These are phyloP conservation scores for Axis porcinus DNA, from an alignment of 2,113 vertebrate genomes.

Conservation along the genomic window DNA sequence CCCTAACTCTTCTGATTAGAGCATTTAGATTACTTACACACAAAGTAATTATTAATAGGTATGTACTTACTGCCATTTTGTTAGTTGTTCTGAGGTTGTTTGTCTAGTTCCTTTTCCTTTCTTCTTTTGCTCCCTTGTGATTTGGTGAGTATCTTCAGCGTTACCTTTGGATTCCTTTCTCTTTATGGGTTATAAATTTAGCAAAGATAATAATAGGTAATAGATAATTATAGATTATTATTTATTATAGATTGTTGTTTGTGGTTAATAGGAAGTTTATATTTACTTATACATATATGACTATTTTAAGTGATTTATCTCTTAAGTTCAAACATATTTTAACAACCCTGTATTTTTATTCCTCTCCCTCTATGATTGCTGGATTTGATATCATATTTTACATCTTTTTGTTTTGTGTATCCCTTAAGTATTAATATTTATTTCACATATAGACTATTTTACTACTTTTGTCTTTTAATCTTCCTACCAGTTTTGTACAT, in stretches of 20 bases:
- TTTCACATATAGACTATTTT: neutral
- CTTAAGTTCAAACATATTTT: neutral
- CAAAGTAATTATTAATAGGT: neutral
- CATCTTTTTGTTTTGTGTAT: neutral
- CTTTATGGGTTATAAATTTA: neutral
- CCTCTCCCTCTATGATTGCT: neutral
- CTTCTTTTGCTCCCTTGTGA: neutral
- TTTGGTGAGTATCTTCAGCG: neutral
- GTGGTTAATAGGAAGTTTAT: neutral
- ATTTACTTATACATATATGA: neutral
- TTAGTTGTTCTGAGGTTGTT: neutral
- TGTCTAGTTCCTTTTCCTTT: neutral
- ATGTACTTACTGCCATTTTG: neutral
- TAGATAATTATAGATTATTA: neutral
- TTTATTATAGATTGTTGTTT: neutral
- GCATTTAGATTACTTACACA: neutral
- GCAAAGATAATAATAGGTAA: neutral
- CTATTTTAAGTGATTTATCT: neutral
- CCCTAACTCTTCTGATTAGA: neutral
- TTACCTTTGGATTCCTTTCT: neutral
- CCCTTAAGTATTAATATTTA: neutral
- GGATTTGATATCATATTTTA: neutral
- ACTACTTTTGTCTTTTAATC: neutral
- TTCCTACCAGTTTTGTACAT: neutral
- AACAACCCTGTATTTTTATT: neutral